A percentile compares a stretch with the other conserved stretches of the same genome.
Conservation (phyloP, 2,797 vertebrate species). For the Brachyrhaphis roseni region DNA sequence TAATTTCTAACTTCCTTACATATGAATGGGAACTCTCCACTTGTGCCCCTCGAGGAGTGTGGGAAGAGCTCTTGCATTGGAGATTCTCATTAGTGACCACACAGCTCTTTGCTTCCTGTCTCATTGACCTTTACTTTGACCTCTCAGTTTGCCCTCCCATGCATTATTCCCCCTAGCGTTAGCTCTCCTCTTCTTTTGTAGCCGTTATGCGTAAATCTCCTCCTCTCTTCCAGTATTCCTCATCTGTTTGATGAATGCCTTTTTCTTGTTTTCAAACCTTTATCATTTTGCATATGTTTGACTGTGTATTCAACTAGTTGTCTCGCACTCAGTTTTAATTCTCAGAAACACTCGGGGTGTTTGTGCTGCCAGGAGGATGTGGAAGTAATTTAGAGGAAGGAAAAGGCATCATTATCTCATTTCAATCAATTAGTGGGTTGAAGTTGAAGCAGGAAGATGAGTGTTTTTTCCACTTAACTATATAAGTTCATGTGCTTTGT, state of each 20-base stretch:
- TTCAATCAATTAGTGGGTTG: conserved; percentile 71
- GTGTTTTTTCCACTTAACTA: conserved; percentile 29
- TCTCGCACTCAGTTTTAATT: conserved; percentile 30
- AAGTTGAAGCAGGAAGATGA: conserved; percentile 58
- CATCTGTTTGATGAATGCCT: conserved; percentile 15
- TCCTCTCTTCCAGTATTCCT: conserved; percentile 1
- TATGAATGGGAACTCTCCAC: conserved; percentile 3
- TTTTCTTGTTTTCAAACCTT: conserved; percentile 4
- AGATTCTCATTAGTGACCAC: conserved; percentile 42
- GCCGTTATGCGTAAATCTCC: conserved; percentile 13
- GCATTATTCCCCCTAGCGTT: conserved; percentile 29
- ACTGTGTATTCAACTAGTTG: conserved; percentile 9
- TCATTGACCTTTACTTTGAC: conserved; percentile 49
- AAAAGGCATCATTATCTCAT: conserved; percentile 76
- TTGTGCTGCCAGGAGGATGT: conserved; percentile 60
- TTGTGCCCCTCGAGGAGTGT: conserved; percentile 16
- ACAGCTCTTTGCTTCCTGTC: conserved; percentile 46
- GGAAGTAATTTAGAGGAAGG: conserved; percentile 69
- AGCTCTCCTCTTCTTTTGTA: not conserved
- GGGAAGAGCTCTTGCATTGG: conserved; percentile 26
- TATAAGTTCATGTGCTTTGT: conserved; percentile 3
- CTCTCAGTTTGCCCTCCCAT: conserved; percentile 35
- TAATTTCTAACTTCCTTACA: conserved; percentile 10
- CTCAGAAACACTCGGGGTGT: conserved; percentile 53
- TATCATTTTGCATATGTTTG: conserved; percentile 16